Conservation (phyloP, 2,797 vertebrate species). For the Enteromius trimaculatus region DNA sequence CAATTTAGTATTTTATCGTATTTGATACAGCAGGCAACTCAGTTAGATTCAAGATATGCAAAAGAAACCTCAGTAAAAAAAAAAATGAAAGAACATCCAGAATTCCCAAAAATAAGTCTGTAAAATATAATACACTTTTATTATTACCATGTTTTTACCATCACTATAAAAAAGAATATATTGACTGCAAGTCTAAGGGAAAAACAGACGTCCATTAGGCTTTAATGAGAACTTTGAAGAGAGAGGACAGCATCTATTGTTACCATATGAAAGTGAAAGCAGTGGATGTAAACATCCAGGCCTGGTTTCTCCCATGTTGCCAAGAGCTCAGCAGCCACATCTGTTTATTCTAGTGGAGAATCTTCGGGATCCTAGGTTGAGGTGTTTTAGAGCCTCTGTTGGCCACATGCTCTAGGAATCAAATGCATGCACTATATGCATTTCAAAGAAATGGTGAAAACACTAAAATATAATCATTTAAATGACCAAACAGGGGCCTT, state of each 20-base stretch:
- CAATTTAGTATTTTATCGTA: not conserved
- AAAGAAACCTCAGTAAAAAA: not conserved
- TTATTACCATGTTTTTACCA: not conserved
- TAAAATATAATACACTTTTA: not conserved
- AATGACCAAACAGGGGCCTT: not conserved
- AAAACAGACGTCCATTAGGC: constrained; percentile 16
- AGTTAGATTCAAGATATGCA: no score
- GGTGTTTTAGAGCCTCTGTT: constrained; percentile 30
- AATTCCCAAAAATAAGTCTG: not conserved
- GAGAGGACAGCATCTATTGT: constrained; percentile 18
- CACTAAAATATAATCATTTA: not conserved
- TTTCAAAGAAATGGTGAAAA: not conserved
- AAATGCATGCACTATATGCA: not conserved
- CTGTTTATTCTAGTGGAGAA: constrained; percentile 5
- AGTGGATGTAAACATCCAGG: constrained; percentile 42
- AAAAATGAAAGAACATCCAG: not conserved
- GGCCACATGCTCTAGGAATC: constrained; percentile 21
- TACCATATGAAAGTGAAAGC: constrained; percentile 50
- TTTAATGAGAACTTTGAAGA: constrained; percentile 40
- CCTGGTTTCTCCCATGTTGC: constrained; percentile 35
- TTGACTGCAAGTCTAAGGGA: not conserved
- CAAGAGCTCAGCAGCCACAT: constrained; percentile 40
- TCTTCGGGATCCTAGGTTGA: not conserved
- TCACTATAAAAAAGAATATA: constrained; percentile 6
- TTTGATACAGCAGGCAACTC: no score